These are phyloP conservation scores for Thalassophryne amazonica DNA, from an alignment of 2,797 vertebrate genomes.

Conservation along the genomic window DNA sequence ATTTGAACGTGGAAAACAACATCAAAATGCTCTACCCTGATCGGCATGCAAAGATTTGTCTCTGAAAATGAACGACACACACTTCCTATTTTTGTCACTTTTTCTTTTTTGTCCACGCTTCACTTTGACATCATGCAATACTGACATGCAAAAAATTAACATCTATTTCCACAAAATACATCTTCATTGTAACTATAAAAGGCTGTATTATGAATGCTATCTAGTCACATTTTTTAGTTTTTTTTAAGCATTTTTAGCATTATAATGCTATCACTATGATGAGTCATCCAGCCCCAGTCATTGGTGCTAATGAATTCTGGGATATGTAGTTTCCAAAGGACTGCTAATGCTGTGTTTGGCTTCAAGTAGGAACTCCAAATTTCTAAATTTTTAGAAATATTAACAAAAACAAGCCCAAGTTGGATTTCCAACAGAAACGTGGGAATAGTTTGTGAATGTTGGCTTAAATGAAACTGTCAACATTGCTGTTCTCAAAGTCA, in stretches of 20 bases:
- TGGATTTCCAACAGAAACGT: no score
- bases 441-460: no score
- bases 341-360: constrained; percentile 64
- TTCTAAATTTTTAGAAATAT: no score
- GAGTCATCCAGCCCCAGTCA: constrained; percentile 70
- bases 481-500: no score
- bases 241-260: no score
- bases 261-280: constrained; percentile 71
- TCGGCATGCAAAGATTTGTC: constrained; percentile 79
- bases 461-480: no score
- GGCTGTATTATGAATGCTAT: constrained; percentile 82
- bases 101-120: constrained; percentile 76
- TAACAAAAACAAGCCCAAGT: no score
- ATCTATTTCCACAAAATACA: constrained; percentile 87
- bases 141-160: constrained; percentile 87
- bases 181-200: constrained; percentile 84
- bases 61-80: constrained; percentile 73
- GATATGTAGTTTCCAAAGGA: constrained; percentile 55
- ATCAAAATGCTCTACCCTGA: constrained; percentile 74
- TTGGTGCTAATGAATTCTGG: constrained; percentile 74
- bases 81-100: constrained; percentile 59
- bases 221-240: constrained; percentile 82
- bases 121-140: constrained; percentile 86
- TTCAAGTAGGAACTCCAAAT: no score
- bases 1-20: constrained; percentile 66